Evolutionary conservation across 2,888 invertebrate genomes (phyloP).

Genomic region (Lissocephala sabroskyi): DNA sequence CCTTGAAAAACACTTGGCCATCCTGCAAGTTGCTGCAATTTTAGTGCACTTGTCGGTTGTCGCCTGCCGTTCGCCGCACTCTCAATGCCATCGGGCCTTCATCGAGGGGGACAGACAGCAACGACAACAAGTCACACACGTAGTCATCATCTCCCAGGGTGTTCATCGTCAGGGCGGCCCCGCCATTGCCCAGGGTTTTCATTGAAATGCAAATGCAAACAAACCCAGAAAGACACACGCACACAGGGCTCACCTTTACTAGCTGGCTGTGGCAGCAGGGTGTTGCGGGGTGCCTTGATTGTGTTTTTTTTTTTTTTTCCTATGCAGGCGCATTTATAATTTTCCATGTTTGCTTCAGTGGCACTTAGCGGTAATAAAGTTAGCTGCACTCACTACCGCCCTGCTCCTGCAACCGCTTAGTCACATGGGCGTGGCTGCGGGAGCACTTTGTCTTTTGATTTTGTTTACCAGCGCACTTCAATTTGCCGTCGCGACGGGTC

Average conservation of each 20-base stretch:
- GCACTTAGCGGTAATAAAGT: constrained; percentile 44
- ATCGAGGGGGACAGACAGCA: constrained; percentile 15
- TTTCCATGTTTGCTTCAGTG: constrained; percentile 24
- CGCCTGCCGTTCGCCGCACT: not conserved
- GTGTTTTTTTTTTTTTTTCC: too few relatives aligned
- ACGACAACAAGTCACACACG: constrained; percentile 11
- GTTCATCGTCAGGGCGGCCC: constrained; percentile 40
- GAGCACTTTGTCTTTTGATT: not conserved
- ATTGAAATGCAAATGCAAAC: constrained; percentile 63
- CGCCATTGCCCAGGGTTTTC: constrained; percentile 24
- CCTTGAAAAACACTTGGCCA: constrained; percentile 18
- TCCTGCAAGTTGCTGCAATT: constrained; percentile 23
- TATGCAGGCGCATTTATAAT: constrained; percentile 12
- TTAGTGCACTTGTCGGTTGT: constrained; percentile 16
- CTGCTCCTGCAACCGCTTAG: not conserved
- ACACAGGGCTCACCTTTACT: not conserved
- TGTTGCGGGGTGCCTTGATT: not conserved
- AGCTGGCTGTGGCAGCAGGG: too few relatives aligned
- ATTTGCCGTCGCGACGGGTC: not conserved
- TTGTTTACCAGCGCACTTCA: constrained; percentile 19
- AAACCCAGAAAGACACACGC: not conserved
- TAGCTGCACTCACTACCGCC: constrained; percentile 16
- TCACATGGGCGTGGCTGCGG: not conserved
- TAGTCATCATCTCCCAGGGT: constrained; percentile 25
- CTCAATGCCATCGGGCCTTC: constrained; percentile 22